Base-by-base conservation (phyloP, 2,113 vertebrate species). In the Sapayoa aenigma region DNA sequence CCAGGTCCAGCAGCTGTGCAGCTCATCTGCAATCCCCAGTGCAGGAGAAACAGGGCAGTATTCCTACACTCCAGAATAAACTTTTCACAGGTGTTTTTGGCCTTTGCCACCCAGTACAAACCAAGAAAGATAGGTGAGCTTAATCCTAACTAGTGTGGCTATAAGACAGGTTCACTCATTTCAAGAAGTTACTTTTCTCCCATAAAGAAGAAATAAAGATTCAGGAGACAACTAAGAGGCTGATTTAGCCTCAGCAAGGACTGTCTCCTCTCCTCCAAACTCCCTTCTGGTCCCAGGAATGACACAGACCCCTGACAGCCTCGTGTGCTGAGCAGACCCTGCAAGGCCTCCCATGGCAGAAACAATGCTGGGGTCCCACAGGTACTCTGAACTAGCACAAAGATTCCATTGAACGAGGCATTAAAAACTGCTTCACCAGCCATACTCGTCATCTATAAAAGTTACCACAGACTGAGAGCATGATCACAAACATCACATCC, bases 401-500 rank as follows among this genome's bases (percentile, higher is more conserved):
- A 46, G 12, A 56, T 37, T 59, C 53, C 28, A 66, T 0, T 15
- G 58, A 95, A 78, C 1, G 1, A 65, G 31, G 42, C 66, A 15
- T 59, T 39, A 37, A 46, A 27, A 46, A 23, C 1, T 24, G 37
- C 58, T 65, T 66, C 27, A 31, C 12, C 25, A 18, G 76, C 22
- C 69, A 44, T 1, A 2, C 35, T 78, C 15, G 1, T 28, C 12
- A 1, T 2, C 28, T 25, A 3, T 12, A 25, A 12, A 24, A 46
- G 53, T 27, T 12, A 50, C 3, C 41, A 9, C 0, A 30, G 41
- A 4, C 14, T 2, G 3, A 42, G 12, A 65, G 35, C n/a, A 58
- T 1, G 1, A 30, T 1, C 1, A 0, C 50, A 28, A 58, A 42
- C 2, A 2, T 37, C n/a, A 25, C 62, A 53, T 15, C 10, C 46